These are phyloP conservation scores for Orthosia gracilis DNA, from an alignment of 2,888 invertebrate genomes.

Conservation along the genomic window DNA sequence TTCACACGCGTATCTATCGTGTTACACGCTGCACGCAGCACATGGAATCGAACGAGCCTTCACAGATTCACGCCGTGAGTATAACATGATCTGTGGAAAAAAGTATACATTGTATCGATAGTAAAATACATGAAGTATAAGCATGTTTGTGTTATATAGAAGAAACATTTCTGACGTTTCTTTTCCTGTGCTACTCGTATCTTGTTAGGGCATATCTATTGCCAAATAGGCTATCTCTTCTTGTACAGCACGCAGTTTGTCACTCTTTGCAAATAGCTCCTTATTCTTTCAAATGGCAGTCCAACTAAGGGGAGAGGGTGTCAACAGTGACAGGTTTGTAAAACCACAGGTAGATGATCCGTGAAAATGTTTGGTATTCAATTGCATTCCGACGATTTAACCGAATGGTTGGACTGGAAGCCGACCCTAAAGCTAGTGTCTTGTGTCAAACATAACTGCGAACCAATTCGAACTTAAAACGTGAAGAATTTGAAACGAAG, in stretches of 20 bases:
- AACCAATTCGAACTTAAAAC: too few species aligned
- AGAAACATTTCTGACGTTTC: constrained; percentile 41
- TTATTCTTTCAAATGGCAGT: not conserved
- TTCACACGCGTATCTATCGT: constrained; percentile 93
- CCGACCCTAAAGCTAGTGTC: too few species aligned
- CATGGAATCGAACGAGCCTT: constrained; percentile 86
- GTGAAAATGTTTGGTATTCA: too few species aligned
- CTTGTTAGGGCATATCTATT: constrained; percentile 43
- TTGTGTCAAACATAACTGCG: too few species aligned
- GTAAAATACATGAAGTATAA: constrained; percentile 16
- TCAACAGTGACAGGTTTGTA: too few species aligned
- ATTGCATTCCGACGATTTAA: too few species aligned
- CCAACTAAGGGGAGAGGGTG: not conserved
- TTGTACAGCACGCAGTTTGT: constrained; percentile 3
- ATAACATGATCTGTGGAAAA: constrained; percentile 42
- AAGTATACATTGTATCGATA: constrained; percentile 27
- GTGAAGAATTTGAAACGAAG: too few species aligned
- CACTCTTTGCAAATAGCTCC: not conserved
- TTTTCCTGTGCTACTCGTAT: constrained; percentile 11
- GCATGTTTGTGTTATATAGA: constrained; percentile 46
- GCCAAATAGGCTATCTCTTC: constrained; percentile 43
- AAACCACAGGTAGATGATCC: too few species aligned
- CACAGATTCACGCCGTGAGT: constrained; percentile 77
- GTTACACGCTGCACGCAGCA: constrained; percentile 93
- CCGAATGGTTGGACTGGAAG: too few species aligned